Percentiles rank a stretch among this genome's conserved stretches.
These are phyloP conservation scores for Bugulina stolonifera DNA, from an alignment of 2,888 invertebrate species.

Conservation along the genomic window DNA sequence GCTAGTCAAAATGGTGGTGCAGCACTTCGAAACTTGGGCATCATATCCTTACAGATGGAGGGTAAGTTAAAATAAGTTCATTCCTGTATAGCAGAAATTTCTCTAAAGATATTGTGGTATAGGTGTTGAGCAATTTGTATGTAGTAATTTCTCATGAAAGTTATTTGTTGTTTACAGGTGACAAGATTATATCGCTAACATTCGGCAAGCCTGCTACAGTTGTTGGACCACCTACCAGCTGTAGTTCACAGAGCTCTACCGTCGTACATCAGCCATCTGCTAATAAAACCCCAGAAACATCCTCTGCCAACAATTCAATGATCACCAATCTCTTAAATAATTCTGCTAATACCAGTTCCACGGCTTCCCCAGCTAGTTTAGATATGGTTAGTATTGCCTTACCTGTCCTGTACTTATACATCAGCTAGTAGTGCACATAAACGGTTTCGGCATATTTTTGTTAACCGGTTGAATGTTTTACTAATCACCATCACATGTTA, in stretches of 20 bases:
- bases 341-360: background rate
- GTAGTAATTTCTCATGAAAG: background rate
- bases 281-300: background rate
- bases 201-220: background rate
- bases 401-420: no score
- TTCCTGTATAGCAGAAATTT: no score
- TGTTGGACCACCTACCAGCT: background rate
- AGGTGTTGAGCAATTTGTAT: no score
- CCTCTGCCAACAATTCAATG: background rate
- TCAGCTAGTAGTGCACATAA: no score
- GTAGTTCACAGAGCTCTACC: background rate
- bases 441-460: no score
- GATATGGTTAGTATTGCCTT: background rate
- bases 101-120: no score
- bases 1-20: conserved; percentile 84
- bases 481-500: no score
- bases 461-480: no score
- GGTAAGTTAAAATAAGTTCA: conserved; percentile 42
- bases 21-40: conserved; percentile 77
- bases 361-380: background rate
- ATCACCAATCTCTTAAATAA: background rate
- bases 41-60: conserved; percentile 86
- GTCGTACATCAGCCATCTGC: background rate
- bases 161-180: background rate
- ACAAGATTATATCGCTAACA: background rate